Percentiles rank a stretch among this genome's conserved stretches.
Conservation (phyloP, 2,888 invertebrate genomes). For the Nineta flava region DNA sequence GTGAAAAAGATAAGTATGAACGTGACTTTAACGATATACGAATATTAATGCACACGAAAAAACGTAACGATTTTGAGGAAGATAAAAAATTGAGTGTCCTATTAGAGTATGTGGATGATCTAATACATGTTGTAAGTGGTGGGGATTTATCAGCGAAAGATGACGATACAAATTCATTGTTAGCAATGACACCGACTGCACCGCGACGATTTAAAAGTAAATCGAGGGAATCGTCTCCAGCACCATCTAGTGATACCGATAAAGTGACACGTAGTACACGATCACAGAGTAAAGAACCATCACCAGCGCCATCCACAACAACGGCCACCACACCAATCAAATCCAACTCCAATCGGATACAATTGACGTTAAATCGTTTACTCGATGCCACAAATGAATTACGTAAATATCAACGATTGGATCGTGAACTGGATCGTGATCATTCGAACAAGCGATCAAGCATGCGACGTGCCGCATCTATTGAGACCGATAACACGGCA, state of each 20-base stretch:
- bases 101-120: conserved; percentile 62
- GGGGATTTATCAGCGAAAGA: conserved; percentile 31
- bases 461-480: conserved; percentile 37
- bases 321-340: conserved; percentile 15
- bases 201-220: conserved; percentile 53
- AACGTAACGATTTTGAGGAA: conserved; percentile 43
- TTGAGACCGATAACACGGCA: conserved; percentile 43
- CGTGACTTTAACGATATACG: conserved; percentile 52
- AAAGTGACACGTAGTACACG: conserved; percentile 20
- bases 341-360: conserved; percentile 23
- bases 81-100: conserved; percentile 55
- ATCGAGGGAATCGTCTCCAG: conserved; percentile 56
- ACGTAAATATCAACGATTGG: conserved; percentile 30
- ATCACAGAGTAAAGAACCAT: conserved; percentile 34
- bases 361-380: conserved; percentile 40
- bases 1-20: conserved; percentile 76
- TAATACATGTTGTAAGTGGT: conserved; percentile 63
- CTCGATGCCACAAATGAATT: conserved; percentile 56
- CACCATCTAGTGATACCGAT: conserved; percentile 13
- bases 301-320: conserved; percentile 19
- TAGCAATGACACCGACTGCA: conserved; percentile 47
- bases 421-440: conserved; percentile 32
- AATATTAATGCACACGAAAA: conserved; percentile 30
- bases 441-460: conserved; percentile 23
- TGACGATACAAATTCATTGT: conserved; percentile 28